Evolutionary conservation across 2,888 invertebrate species (phyloP).

Genomic region (Scelioninae gen. 2): DNA sequence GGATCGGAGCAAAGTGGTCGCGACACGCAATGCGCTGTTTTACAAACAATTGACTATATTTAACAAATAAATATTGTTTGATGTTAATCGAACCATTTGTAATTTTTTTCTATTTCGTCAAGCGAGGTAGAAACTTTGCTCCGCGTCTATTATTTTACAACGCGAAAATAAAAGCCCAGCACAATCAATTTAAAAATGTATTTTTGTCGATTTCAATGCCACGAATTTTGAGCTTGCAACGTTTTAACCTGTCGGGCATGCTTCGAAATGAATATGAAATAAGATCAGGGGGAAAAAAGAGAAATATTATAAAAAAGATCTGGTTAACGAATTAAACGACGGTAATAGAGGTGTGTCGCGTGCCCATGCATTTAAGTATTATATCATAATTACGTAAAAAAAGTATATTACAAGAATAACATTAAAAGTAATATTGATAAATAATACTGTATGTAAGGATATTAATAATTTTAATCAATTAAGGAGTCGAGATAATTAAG

Average conservation of each 20-base stretch:
- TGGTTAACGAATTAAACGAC: constrained; percentile 55
- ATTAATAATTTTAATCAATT: constrained; percentile 72
- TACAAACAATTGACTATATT: constrained; percentile 45
- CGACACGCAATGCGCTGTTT: constrained; percentile 28
- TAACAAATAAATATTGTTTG: constrained; percentile 39
- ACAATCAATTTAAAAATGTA: constrained; percentile 55
- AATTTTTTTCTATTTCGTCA: constrained; percentile 6
- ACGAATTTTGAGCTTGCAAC: constrained; percentile 57
- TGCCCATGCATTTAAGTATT: constrained; percentile 73
- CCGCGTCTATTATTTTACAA: constrained; percentile 40
- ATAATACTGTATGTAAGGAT: constrained; percentile 74
- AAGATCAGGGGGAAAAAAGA: constrained; percentile 13
- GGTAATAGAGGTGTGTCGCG: constrained; percentile 67
- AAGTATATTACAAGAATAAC: constrained; percentile 69
- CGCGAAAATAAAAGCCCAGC: constrained; percentile 49
- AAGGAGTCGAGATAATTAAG: constrained; percentile 69
- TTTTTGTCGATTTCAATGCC: constrained; percentile 53
- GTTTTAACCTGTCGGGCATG: constrained; percentile 59
- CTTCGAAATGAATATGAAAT: constrained; percentile 46
- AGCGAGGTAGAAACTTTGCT: constrained; percentile 44
- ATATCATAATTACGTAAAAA: constrained; percentile 73
- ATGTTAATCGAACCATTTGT: neutral
- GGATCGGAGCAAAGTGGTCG: constrained; percentile 56
- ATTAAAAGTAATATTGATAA: constrained; percentile 72
- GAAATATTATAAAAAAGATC: too few species aligned